Conservation (phyloP, 2,113 vertebrate species). For the Genyomyrus donnyi region DNA sequence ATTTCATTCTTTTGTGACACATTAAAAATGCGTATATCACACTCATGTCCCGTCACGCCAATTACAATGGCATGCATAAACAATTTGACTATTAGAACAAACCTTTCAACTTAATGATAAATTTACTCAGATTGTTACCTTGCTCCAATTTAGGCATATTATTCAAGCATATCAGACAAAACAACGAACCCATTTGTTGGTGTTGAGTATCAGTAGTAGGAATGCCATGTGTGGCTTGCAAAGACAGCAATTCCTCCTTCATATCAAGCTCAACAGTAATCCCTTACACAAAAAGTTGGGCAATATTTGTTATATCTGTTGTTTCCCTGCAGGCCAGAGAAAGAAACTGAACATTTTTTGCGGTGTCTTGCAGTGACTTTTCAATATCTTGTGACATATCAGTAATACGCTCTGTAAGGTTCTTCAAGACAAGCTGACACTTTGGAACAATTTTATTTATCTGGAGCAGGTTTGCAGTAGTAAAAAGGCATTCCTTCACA, state of each 20-base stretch:
- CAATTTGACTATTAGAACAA: too few species aligned
- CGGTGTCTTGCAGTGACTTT: neutral
- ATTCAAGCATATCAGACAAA: too few species aligned
- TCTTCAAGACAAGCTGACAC: neutral
- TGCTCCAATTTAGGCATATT: too few species aligned
- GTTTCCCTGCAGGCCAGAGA: neutral
- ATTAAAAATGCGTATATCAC: too few species aligned
- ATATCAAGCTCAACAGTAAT: conserved; percentile 27
- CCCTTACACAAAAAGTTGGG: neutral
- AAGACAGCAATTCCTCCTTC: conserved; percentile 27
- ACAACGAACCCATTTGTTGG: too few species aligned
- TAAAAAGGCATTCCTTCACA: neutral
- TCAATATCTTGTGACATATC: neutral
- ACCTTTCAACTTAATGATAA: too few species aligned
- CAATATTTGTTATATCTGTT: neutral
- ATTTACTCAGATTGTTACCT: too few species aligned
- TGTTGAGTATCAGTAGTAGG: neutral
- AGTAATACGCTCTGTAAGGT: neutral
- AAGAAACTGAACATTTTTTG: neutral
- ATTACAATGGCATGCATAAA: too few species aligned
- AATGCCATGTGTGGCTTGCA: conserved; percentile 21
- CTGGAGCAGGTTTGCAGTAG: neutral
- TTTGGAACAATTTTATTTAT: neutral
- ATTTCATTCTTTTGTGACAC: too few species aligned
- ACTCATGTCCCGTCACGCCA: too few species aligned